A percentile compares a stretch with the other conserved stretches of the same genome.
phyloP scores from a whole-genome alignment of 2,113 vertebrate genomes.

The Chiloscyllium plagiosum region DNA sequence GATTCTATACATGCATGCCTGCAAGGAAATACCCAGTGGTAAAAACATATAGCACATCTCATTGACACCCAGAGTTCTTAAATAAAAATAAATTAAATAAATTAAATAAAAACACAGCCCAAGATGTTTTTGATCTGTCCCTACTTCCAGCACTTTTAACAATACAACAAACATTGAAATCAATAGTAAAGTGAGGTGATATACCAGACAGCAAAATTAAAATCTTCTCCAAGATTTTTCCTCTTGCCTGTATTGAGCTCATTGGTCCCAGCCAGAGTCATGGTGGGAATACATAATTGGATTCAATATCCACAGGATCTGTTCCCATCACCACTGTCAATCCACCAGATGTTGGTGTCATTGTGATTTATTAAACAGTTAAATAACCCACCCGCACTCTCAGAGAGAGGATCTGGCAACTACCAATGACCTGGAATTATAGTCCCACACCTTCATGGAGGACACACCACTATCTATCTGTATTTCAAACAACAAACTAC shows the following conservation, averaged over 20 bases:
- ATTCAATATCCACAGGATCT: background rate
- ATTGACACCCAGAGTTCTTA: background rate
- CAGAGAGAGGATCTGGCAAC: no score
- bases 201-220: background rate
- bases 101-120: background rate
- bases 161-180: background rate
- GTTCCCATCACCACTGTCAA: background rate
- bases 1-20: background rate
- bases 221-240: background rate
- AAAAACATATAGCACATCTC: background rate
- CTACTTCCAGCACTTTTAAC: no score
- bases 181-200: background rate
- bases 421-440: background rate
- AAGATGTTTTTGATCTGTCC: background rate
- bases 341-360: background rate
- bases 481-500: background rate
- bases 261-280: background rate
- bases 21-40: background rate
- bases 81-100: no score
- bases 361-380: background rate
- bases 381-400: background rate
- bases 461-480: background rate
- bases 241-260: background rate
- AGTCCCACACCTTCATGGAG: background rate
- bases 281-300: background rate